Conservation (phyloP, 2,113 vertebrate genomes). For the Oplegnathus fasciatus region DNA sequence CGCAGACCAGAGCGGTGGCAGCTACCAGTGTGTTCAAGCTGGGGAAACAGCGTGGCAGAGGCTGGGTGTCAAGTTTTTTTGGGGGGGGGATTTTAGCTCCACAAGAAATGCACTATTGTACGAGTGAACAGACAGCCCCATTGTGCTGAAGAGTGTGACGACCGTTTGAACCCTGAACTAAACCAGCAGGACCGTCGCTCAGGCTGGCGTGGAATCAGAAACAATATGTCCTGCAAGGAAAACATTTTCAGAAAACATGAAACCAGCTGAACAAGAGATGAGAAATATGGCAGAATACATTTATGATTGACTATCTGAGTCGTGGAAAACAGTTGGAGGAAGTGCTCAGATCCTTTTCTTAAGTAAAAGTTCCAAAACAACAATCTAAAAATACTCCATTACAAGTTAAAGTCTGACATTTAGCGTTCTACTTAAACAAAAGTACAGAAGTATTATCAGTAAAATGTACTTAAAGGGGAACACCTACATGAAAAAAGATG, state of each 20-base stretch:
- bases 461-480: background rate
- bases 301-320: background rate
- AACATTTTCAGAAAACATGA: background rate
- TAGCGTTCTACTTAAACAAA: background rate
- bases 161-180: conserved; percentile 54
- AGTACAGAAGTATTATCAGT: background rate
- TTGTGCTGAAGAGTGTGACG: conserved; percentile 50
- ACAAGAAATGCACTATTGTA: conserved; percentile 55
- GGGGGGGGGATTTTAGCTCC: conserved; percentile 8
- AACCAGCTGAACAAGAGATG: background rate
- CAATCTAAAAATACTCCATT: background rate
- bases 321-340: background rate
- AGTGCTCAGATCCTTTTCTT: too few species aligned
- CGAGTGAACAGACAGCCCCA: conserved; percentile 32
- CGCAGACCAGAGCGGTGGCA: background rate
- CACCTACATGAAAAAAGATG: background rate
- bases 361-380: background rate
- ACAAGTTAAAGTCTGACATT: background rate
- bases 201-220: conserved; percentile 15
- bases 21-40: background rate
- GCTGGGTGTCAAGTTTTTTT: conserved; percentile 22
- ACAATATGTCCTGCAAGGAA: conserved; percentile 10
- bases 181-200: conserved; percentile 26
- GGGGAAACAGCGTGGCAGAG: conserved; percentile 20
- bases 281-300: background rate